Base-by-base conservation (phyloP, 2,888 invertebrate genomes). In the Stenurella melanura region DNA sequence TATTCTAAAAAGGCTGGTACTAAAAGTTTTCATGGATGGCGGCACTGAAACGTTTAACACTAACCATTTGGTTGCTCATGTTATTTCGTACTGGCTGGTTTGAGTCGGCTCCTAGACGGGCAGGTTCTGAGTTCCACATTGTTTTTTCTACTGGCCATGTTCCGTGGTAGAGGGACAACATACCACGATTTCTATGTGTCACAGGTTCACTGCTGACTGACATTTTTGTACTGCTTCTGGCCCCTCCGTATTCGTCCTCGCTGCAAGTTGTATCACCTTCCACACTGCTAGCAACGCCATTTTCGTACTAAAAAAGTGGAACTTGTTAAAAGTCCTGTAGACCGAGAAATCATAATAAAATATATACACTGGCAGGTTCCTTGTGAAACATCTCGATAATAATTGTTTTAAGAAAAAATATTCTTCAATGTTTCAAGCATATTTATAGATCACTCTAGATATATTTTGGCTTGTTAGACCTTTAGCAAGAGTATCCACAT, bases 91-190 rank as follows among this genome's bases (percentile, higher is more conserved):
- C 57, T 19, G 70, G 67, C 7, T 75, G 76, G 54, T 76, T 76
- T 12, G 34, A 61, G 15, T 77, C 73, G 10, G 66, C 66, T 6
- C 82, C 83, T 54, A 84, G 67, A 75, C 83, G 86, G 19, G 86
- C 85, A 11, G 89, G 89, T 82, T 89, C 89, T 0, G 89, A 89
- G 80, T 88, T 89, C 89, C 89, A 89, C 86, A 89, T 87, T 63
- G 85, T 87, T 83, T 88, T 90, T 84, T 92, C 92, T 58, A 92
- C 91, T 7, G 93, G 92, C 93, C 93, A 93, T 15, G 92, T 92
- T n/a, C 92, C 93, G 83, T 92, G 92, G 84, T 92, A 92, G 74
- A 92, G 89, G 58, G 90, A 89, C 12, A 90, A 88, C 75, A 91
- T 80, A 80, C 64, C 69, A 15, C 81, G 82, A 77, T 76, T 78